Percentiles rank a stretch among this genome's conserved stretches.
These are phyloP conservation scores for Lates japonicus DNA, from an alignment of 2,797 vertebrate species.

Conservation along the genomic window DNA sequence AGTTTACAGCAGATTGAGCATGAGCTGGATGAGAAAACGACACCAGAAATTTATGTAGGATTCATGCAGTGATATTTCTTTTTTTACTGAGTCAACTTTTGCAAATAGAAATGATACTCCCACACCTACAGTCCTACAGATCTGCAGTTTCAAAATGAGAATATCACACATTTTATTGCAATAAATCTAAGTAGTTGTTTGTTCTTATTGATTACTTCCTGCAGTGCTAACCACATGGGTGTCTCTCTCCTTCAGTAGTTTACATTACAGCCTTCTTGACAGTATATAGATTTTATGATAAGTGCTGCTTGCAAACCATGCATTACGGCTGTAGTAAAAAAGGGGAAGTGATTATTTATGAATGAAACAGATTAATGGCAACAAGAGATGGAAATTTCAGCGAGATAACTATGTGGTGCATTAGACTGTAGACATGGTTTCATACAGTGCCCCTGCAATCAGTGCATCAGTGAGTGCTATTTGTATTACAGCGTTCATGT, in stretches of 20 bases:
- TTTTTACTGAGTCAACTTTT: conserved; percentile 25
- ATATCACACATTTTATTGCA: background rate
- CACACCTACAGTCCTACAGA: background rate
- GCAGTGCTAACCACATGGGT: conserved; percentile 31
- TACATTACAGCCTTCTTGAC: conserved; percentile 46
- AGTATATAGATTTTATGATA: conserved; percentile 76
- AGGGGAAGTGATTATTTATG: conserved; percentile 82
- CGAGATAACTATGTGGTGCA: conserved; percentile 40
- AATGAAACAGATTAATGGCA: conserved; percentile 69
- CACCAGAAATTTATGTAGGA: conserved; percentile 24
- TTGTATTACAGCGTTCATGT: conserved; percentile 26
- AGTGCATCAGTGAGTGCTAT: conserved; percentile 41
- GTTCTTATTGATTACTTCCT: conserved; percentile 51
- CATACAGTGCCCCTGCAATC: background rate
- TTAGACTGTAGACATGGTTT: conserved; percentile 50
- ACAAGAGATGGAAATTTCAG: conserved; percentile 55
- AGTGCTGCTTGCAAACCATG: conserved; percentile 65
- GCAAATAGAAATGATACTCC: conserved; percentile 17
- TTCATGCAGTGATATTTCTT: conserved; percentile 33
- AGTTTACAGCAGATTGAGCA: conserved; percentile 49
- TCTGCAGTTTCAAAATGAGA: background rate
- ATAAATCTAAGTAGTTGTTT: conserved; percentile 23
- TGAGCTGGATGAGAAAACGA: conserved; percentile 37
- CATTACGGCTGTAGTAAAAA: conserved; percentile 65
- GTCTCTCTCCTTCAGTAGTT: conserved; percentile 35